These are phyloP conservation scores for Himalopsyche kuldschensis DNA, from an alignment of 2,888 invertebrate genomes.

Conservation along the genomic window DNA sequence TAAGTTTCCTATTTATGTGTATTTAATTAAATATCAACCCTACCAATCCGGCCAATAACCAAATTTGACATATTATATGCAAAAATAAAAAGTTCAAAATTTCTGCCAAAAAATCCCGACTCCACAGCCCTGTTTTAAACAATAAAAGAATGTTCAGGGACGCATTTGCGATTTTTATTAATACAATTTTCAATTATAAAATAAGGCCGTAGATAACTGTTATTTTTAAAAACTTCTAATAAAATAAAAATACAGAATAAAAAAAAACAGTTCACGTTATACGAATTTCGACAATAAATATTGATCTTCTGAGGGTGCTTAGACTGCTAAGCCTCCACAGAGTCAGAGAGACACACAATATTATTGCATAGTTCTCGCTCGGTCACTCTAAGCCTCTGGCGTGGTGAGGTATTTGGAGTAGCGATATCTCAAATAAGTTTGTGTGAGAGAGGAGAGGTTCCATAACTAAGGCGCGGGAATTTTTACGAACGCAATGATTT, in stretches of 20 bases:
- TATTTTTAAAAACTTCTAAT: not conserved
- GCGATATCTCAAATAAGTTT: conserved; percentile 25
- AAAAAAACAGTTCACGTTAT: not conserved
- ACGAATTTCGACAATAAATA: not conserved
- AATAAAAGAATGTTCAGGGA: too few species aligned
- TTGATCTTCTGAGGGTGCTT: not conserved
- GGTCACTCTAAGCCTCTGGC: conserved; percentile 9
- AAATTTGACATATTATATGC: too few species aligned
- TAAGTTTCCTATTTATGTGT: too few species aligned
- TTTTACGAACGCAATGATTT: not conserved
- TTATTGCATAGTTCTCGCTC: conserved; percentile 17
- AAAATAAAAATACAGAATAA: not conserved
- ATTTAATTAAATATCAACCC: too few species aligned
- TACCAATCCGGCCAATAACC: too few species aligned
- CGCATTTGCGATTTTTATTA: too few species aligned
- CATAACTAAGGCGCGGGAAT: not conserved
- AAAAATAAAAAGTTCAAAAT: too few species aligned
- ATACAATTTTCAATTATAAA: too few species aligned
- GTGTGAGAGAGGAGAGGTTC: not conserved
- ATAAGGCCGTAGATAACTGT: too few species aligned
- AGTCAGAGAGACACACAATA: conserved; percentile 4
- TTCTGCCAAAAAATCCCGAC: too few species aligned
- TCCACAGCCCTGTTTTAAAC: too few species aligned
- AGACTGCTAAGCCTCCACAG: not conserved
- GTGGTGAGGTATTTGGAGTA: conserved; percentile 30